Conservation (phyloP, 2,113 vertebrate genomes). For the Siniperca knerii region DNA sequence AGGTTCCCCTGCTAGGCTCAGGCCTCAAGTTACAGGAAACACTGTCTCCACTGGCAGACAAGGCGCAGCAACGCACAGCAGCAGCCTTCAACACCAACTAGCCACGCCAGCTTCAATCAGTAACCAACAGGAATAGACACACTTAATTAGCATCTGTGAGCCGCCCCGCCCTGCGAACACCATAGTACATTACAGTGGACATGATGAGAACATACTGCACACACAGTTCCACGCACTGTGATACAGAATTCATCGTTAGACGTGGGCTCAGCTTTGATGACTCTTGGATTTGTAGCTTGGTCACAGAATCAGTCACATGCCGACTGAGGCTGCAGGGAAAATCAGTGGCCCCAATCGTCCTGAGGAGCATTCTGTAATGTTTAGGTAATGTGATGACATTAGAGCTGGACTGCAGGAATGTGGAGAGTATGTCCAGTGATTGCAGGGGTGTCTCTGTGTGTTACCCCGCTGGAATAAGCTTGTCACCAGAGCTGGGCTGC, state of each 20-base stretch:
- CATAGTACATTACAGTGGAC: conserved; percentile 25
- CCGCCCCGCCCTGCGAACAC: conserved; percentile 25
- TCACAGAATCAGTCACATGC: conserved; percentile 49
- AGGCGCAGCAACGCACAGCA: conserved; percentile 71
- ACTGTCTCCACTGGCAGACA: conserved; percentile 68
- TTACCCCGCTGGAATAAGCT: conserved; percentile 52
- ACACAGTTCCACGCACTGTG: conserved; percentile 28
- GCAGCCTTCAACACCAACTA: conserved; percentile 77
- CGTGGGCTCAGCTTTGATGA: conserved; percentile 42
- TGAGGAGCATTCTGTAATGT: conserved; percentile 58
- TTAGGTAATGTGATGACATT: conserved; percentile 72
- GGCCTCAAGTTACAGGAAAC: conserved; percentile 83
- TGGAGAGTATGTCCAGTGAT: conserved; percentile 69
- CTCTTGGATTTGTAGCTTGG: conserved; percentile 21
- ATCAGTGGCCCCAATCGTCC: conserved; percentile 54
- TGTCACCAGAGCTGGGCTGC: conserved; percentile 70
- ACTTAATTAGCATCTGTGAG: conserved; percentile 73
- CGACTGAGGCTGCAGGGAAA: conserved; percentile 50
- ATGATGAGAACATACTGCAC: conserved; percentile 50
- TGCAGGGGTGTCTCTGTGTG: conserved; percentile 65
- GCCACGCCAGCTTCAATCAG: conserved; percentile 67
- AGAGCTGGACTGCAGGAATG: conserved; percentile 65
- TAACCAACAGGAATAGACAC: conserved; percentile 69
- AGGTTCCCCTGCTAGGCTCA: conserved; percentile 64
- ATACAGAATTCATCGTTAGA: conserved; percentile 32